Evolutionary conservation across 2,797 vertebrate genomes (phyloP).

Genomic region (Protosalanx chinensis): DNA sequence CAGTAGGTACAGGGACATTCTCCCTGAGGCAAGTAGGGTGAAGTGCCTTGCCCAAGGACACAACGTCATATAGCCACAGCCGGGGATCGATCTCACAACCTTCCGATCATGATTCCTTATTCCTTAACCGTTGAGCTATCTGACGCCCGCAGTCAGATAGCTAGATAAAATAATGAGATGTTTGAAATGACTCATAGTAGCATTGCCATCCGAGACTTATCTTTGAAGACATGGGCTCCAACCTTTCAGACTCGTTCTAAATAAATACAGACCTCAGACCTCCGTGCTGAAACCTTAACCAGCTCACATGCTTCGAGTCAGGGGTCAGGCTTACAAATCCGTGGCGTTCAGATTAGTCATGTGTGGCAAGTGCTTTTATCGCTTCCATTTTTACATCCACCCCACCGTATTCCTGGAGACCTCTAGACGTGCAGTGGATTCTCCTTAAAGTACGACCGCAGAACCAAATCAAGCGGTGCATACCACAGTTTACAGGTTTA

Average conservation of each 20-base stretch:
- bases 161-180: neutral
- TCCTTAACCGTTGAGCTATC: too few relatives aligned
- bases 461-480: neutral
- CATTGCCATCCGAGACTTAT: neutral
- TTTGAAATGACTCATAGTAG: neutral
- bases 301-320: neutral
- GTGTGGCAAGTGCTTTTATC: neutral
- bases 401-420: neutral
- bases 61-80: too few relatives aligned
- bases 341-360: neutral
- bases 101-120: too few relatives aligned
- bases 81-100: too few relatives aligned
- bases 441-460: too few relatives aligned
- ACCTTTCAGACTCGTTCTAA: neutral
- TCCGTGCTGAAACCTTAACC: neutral
- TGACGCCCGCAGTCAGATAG: too few relatives aligned
- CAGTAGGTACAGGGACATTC: too few relatives aligned
- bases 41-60: too few relatives aligned
- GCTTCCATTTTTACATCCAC: neutral
- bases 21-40: too few relatives aligned
- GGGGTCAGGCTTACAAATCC: neutral
- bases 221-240: neutral
- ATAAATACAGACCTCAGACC: neutral
- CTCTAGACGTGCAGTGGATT: neutral
- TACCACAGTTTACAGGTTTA: constrained; percentile 1